A percentile compares a stretch with the other conserved stretches of the same genome.
Evolutionary conservation across 2,797 vertebrate species (phyloP).

Genomic region (Fratercula arctica): DNA sequence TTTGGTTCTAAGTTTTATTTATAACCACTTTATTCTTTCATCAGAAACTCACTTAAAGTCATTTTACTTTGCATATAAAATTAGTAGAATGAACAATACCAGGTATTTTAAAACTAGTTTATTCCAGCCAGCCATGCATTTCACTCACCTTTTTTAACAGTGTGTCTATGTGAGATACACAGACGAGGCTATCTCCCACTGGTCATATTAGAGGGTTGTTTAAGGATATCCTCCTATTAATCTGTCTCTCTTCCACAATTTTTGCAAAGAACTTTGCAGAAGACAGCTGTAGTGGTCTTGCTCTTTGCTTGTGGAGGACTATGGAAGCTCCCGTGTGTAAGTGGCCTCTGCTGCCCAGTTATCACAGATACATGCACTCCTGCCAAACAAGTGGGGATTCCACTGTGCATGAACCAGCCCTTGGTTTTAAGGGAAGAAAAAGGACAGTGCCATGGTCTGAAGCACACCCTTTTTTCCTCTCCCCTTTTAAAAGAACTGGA

Average conservation of each 20-base stretch:
- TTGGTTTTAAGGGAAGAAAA: background rate
- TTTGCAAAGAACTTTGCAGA: background rate
- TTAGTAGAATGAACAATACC: background rate
- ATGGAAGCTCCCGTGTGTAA: background rate
- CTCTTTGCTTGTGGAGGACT: background rate
- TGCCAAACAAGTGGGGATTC: rapidly evolving
- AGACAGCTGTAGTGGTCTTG: background rate
- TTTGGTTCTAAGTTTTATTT: constrained; percentile 1
- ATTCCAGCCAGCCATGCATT: background rate
- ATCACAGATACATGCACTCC: background rate
- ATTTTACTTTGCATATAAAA: background rate
- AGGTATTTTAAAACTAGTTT: background rate
- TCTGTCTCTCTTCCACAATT: background rate
- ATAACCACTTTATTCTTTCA: background rate
- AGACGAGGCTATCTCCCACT: background rate
- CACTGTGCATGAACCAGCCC: background rate
- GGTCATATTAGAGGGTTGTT: background rate
- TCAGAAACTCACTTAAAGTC: background rate
- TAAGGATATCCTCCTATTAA: background rate
- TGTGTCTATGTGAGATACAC: background rate
- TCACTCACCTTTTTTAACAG: background rate
- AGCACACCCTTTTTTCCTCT: background rate
- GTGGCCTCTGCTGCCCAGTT: background rate
- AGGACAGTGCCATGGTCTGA: background rate
- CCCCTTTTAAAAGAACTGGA: background rate